A percentile compares a stretch with the other conserved stretches of the same genome.
phyloP scores from a whole-genome alignment of 2,113 vertebrate species.

The Brachypteracias leptosomus region DNA sequence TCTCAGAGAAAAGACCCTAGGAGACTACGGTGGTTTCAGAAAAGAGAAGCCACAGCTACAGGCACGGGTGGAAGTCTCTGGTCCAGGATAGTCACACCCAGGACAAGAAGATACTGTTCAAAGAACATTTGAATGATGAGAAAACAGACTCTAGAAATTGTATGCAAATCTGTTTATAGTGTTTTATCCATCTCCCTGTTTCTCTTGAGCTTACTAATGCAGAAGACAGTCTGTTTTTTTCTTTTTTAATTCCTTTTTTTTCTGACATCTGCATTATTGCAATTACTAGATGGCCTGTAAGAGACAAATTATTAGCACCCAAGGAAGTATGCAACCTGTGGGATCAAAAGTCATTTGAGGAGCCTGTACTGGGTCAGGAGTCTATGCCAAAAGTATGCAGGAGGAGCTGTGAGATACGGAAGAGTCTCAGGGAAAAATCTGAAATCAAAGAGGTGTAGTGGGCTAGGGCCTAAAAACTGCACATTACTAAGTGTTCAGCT shows the following conservation, averaged over 20 bases:
- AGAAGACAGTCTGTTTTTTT: not conserved
- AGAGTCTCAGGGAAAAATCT: not conserved
- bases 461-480: not conserved
- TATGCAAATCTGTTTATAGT: not conserved
- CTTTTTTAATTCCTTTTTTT: too few relatives aligned
- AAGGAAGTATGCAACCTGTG: not conserved
- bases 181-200: not conserved
- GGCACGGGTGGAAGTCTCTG: not conserved
- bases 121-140: not conserved
- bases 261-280: not conserved
- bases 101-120: not conserved
- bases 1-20: not conserved
- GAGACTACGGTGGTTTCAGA: not conserved
- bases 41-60: not conserved
- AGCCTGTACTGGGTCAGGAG: not conserved
- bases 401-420: not conserved
- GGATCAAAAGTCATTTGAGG: not conserved
- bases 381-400: not conserved
- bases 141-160: not conserved
- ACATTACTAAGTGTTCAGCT: not conserved
- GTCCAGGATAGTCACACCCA: not conserved
- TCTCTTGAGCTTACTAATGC: not conserved
- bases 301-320: not conserved
- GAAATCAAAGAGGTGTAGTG: not conserved
- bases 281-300: not conserved